Evolutionary conservation across 2,113 vertebrate species (phyloP).

Genomic region (Monopterus albus): DNA sequence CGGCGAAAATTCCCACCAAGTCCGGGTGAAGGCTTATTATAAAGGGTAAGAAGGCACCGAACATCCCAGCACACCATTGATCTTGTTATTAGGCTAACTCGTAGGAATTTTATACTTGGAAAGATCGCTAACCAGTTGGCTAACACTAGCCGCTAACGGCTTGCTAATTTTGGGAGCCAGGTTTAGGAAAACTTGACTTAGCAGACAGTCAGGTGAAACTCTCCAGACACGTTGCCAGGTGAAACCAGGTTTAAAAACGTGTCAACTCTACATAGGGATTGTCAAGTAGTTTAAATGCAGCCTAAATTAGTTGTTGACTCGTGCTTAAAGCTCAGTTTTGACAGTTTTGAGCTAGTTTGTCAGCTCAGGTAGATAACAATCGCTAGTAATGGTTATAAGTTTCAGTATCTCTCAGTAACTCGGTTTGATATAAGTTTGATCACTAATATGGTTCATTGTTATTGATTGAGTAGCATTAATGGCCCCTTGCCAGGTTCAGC

Average conservation of each 20-base stretch:
- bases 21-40: slow-evolving; percentile 93
- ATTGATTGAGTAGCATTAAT: neutral
- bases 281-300: neutral
- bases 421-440: neutral
- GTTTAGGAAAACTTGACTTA: slow-evolving; percentile 59
- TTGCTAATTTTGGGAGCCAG: slow-evolving; percentile 57
- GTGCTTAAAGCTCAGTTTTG: no score
- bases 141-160: slow-evolving; percentile 66
- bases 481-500: neutral
- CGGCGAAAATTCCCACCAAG: slow-evolving; percentile 86
- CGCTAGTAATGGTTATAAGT: neutral
- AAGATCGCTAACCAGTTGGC: slow-evolving; percentile 46
- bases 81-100: neutral
- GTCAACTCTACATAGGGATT: neutral
- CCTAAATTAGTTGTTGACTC: neutral
- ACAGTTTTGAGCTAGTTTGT: no score
- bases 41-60: slow-evolving; percentile 85
- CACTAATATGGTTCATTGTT: no score
- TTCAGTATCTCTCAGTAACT: neutral
- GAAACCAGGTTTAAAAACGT: neutral
- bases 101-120: slow-evolving; percentile 11
- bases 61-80: neutral
- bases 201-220: slow-evolving; percentile 55
- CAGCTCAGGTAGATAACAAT: no score
- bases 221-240: slow-evolving; percentile 35